Evolutionary conservation across 1,140 invertebrate genomes (phyloP), one percentile per base, ranked within the genome.

Genomic region (Aleiodes sp.): DNA sequence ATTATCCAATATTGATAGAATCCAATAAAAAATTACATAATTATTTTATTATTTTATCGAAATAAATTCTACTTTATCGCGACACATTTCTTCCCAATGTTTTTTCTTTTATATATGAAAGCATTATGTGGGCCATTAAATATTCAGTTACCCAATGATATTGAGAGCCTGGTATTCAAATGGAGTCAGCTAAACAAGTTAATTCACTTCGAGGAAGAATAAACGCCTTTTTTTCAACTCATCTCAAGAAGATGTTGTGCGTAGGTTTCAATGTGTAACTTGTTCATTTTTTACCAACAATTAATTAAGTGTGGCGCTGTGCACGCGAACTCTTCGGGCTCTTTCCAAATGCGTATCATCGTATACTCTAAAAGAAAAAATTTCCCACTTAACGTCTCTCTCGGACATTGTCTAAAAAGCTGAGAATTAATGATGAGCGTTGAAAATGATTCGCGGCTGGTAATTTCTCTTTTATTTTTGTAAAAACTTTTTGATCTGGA

Each of bases 181-280:
- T 46, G 16, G 16, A 2, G 14, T 21, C 41, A 46, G 41, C 9
- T 46, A 19, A 19, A 21, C 41, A 46, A 19, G 7, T 46, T 46
- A 46, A 46, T 46, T 46, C 16, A 19, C 16, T 46, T 2, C 4
- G 16, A 46, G 16, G 41, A 46, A 19, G 4, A 35, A 46, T 19
- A 46, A 46, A 6, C 16, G 4, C 41, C 41, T 7, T 46, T 46
- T 46, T 39, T 39, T 9, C 14, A n/a, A 39, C 37, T 39, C n/a
- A n/a, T n/a, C n/a, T n/a, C n/a, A n/a, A n/a, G 10, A 39, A 39
- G 10, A n/a, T 39, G 37, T 39, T 39, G 37, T 39, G 41, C 16
- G 41, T 46, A 19, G 41, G 41, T 46, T 46, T 46, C 16, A 46
- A 46, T 46, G 41, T 46, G 14, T n/a, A 19, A 46, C 41, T 46